A percentile compares a stretch with the other conserved stretches of the same genome.
Evolutionary conservation across 2,888 invertebrate genomes (phyloP).

Genomic region (Monochamus alternatus): DNA sequence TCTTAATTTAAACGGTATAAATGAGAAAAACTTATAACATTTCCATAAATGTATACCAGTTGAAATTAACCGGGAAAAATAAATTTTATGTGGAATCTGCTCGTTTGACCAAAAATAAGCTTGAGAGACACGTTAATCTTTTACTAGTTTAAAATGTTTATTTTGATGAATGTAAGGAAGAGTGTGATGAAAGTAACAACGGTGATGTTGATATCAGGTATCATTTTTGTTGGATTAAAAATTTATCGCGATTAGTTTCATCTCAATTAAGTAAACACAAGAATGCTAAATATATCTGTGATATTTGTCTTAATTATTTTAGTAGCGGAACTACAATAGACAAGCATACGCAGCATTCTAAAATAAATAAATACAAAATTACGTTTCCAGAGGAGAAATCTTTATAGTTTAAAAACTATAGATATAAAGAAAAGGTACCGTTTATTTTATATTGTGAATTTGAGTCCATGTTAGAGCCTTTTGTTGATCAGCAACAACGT

Average conservation of each 20-base stretch:
- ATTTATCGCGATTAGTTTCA: slow-evolving; percentile 1
- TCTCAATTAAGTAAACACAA: background rate
- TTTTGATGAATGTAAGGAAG: background rate
- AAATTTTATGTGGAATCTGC: background rate
- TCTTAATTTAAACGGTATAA: too few relatives aligned
- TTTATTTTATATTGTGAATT: slow-evolving; percentile 12
- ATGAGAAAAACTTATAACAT: too few relatives aligned
- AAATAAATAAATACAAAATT: slow-evolving; percentile 10
- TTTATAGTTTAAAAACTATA: background rate
- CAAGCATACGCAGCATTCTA: background rate
- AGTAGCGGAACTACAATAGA: background rate
- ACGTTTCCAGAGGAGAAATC: background rate
- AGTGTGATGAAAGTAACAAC: background rate
- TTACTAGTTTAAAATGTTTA: background rate
- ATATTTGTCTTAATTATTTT: slow-evolving; percentile 7
- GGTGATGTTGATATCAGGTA: background rate
- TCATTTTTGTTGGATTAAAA: slow-evolving; percentile 13
- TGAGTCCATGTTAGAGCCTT: slow-evolving; percentile 1
- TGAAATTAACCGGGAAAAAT: too few relatives aligned
- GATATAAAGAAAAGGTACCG: background rate
- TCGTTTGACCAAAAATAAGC: background rate
- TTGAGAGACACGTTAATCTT: background rate
- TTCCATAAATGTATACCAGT: too few relatives aligned
- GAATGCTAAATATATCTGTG: background rate
- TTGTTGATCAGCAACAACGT: background rate